phyloP scores from a whole-genome alignment of 1,140 invertebrate species.

The Saccostrea glomerata region DNA sequence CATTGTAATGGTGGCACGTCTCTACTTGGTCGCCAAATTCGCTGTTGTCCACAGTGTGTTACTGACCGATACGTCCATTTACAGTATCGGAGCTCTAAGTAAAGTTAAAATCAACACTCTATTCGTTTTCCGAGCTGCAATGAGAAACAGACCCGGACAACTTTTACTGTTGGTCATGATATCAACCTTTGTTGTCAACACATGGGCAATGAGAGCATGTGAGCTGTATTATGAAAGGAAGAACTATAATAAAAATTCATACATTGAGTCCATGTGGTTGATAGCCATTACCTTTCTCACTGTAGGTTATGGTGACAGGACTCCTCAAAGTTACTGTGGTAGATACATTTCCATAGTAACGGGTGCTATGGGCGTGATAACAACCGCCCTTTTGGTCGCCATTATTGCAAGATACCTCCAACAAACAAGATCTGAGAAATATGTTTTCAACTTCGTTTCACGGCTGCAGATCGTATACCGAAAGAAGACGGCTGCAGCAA shows the following conservation, averaged over 20 bases:
- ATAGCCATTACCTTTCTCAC: conserved; percentile 78
- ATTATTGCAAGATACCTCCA: conserved; percentile 70
- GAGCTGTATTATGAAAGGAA: conserved; percentile 66
- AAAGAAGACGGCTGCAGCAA: conserved; percentile 65
- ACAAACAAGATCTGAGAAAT: conserved; percentile 66
- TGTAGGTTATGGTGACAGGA: conserved; percentile 77
- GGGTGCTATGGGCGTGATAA: conserved; percentile 73
- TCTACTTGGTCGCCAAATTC: conserved; percentile 71
- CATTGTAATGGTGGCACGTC: conserved; percentile 76
- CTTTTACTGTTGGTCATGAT: conserved; percentile 70
- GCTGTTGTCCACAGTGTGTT: conserved; percentile 77
- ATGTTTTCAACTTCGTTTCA: conserved; percentile 69
- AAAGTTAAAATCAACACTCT: conserved; percentile 75
- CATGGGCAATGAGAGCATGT: conserved; percentile 75
- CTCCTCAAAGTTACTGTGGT: conserved; percentile 75
- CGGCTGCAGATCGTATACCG: conserved; percentile 65
- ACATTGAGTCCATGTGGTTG: conserved; percentile 76
- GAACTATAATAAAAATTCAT: conserved; percentile 51
- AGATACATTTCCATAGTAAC: conserved; percentile 74
- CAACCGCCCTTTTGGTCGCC: conserved; percentile 75
- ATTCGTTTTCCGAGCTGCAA: conserved; percentile 77
- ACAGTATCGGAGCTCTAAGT: conserved; percentile 77
- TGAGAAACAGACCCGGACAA: conserved; percentile 72
- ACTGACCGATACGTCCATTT: conserved; percentile 75
- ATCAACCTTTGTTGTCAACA: conserved; percentile 68